These are phyloP conservation scores for Phyllostomus hastatus DNA, from an alignment of 2,113 vertebrate species.

Conservation along the genomic window DNA sequence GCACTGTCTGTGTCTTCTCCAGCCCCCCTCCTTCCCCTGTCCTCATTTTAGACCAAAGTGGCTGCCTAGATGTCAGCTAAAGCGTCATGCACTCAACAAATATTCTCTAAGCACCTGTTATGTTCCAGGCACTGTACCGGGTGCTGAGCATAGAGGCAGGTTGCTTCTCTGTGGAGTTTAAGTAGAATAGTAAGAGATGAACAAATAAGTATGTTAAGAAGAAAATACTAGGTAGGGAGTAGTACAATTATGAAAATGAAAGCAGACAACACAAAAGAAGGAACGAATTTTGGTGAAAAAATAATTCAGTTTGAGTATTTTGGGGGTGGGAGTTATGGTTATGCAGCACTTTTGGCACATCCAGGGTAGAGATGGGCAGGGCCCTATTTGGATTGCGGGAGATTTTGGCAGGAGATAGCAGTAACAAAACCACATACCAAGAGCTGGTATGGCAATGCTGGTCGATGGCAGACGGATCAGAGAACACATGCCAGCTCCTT, in stretches of 20 bases:
- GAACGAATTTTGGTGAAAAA: neutral
- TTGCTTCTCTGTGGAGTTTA: neutral
- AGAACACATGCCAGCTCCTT: neutral
- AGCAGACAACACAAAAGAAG: neutral
- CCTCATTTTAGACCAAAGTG: neutral
- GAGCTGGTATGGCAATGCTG: neutral
- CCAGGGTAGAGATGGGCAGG: neutral
- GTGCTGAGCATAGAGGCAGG: neutral
- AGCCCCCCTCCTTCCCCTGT: neutral
- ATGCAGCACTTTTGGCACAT: neutral
- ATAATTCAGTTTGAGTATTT: neutral
- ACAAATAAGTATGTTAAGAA: neutral
- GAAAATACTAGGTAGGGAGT: neutral
- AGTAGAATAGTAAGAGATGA: neutral
- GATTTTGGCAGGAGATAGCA: neutral
- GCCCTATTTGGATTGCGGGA: neutral
- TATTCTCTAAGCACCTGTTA: neutral
- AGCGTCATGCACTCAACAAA: neutral
- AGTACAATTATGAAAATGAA: neutral
- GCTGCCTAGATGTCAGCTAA: neutral
- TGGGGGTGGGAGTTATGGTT: accelerated
- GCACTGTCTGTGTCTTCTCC: neutral
- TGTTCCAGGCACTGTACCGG: neutral
- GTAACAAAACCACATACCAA: no score
- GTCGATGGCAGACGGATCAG: neutral